phyloP scores from a whole-genome alignment of 2,113 vertebrate species.

The Pituophis catenifer region DNA sequence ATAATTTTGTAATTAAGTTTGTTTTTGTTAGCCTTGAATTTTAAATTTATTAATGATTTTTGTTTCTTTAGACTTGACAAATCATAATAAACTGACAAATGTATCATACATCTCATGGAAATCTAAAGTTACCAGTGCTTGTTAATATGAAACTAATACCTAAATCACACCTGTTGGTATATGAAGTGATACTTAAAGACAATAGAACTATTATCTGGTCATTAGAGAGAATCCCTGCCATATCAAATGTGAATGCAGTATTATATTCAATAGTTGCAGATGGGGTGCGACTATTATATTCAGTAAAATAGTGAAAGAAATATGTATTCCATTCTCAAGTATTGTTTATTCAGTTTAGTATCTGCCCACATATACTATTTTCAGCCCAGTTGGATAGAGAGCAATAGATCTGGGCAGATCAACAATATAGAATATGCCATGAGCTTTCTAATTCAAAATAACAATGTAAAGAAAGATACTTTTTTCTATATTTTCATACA shows the following conservation, averaged over 20 bases:
- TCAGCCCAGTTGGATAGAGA: background rate
- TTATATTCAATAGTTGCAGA: background rate
- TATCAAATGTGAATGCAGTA: background rate
- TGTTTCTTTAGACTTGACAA: constrained; percentile 19
- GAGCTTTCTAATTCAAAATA: background rate
- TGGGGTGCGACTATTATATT: background rate
- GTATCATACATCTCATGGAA: background rate
- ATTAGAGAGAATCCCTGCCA: background rate
- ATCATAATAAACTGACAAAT: background rate
- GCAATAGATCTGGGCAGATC: background rate
- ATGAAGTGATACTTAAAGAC: background rate
- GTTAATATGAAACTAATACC: background rate
- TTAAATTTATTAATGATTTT: constrained; percentile 24
- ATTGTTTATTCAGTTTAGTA: background rate
- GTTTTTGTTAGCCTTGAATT: constrained; percentile 43
- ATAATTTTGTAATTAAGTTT: constrained; percentile 26
- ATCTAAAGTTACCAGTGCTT: background rate
- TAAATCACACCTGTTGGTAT: background rate
- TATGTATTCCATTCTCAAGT: background rate
- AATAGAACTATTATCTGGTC: background rate
- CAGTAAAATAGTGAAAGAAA: background rate
- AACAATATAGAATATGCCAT: background rate
- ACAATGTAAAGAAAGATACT: background rate
- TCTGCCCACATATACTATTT: background rate
- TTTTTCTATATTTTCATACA: background rate